Evolutionary conservation across 1,140 invertebrate species (phyloP), one percentile per base, ranked within the genome.

Genomic region (Orius insidiosus): DNA sequence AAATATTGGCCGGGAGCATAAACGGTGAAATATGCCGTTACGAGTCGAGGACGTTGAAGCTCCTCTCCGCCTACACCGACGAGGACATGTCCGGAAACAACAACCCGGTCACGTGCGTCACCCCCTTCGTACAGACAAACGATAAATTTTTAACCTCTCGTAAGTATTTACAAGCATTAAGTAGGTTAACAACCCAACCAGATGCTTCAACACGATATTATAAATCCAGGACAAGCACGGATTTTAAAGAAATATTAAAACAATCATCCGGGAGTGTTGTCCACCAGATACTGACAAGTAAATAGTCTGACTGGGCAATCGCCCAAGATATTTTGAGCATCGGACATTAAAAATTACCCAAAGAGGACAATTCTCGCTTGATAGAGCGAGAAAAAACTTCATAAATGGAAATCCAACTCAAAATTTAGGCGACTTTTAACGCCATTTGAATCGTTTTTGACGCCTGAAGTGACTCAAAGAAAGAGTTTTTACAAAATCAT

Each of bases 131-230:
- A 18, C 13, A 40, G 16, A 40, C 16, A 10, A 40, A 18, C 38
- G 16, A 40, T 40, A 40, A 40, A 18, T 10, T 40, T 18, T 40
- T 40, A 13, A 40, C 38, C 5, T 40, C 38, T 15, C 38, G 38
- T 40, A 40, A 40, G 38, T 40, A 40, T 6, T 18, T 40, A 10
- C 4, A 13, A 15, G 16, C 5, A 38, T 6, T 6, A 38, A 13
- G 6, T n/a, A 38, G 6, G 6, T 38, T 9, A n/a, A 13, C 13
- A 14, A 13, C 6, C 36, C 9, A 6, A 9, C 9, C 36, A 38
- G 36, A 14, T 38, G 9, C 5, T 38, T 38, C 6, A 6, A 5
- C 6, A 13, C 36, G n/a, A n/a, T n/a, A n/a, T n/a, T n/a, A n/a
- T n/a, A n/a, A n/a, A n/a, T n/a, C n/a, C n/a, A n/a, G n/a, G n/a